Evolutionary conservation across 2,888 invertebrate genomes (phyloP).

Genomic region (Phyto melanocephala): DNA sequence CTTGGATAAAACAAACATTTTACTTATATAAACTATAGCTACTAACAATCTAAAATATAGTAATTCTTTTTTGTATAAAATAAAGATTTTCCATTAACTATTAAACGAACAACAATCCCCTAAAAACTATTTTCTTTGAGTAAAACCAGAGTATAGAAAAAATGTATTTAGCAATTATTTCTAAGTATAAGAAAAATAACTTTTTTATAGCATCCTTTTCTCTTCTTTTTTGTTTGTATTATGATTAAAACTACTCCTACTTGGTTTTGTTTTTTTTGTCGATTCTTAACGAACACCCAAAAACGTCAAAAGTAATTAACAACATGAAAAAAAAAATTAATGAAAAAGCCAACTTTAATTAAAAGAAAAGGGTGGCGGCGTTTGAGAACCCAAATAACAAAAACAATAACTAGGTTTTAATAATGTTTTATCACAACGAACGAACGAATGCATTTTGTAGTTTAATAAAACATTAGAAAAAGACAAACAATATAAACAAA

Average conservation of each 20-base stretch:
- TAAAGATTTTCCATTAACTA: not conserved
- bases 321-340: not conserved
- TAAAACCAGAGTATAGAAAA: slow-evolving; percentile 19
- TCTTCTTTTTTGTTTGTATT: not conserved
- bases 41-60: not conserved
- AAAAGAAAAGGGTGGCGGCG: slow-evolving; percentile 16
- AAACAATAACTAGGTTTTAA: slow-evolving; percentile 3
- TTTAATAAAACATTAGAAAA: slow-evolving; percentile 55
- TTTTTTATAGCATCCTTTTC: slow-evolving; percentile 41
- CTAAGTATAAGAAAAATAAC: not conserved
- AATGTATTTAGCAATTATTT: slow-evolving; percentile 49
- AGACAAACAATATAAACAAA: slow-evolving; percentile 10
- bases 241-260: slow-evolving; percentile 25
- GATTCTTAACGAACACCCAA: not conserved
- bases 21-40: not conserved
- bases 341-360: slow-evolving; percentile 3
- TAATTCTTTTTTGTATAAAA: not conserved
- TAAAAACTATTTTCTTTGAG: not conserved
- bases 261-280: slow-evolving; percentile 23
- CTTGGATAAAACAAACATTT: slow-evolving; percentile 30
- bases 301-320: not conserved
- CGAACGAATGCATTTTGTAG: slow-evolving; percentile 2
- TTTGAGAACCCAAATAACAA: not conserved
- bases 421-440: slow-evolving; percentile 47
- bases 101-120: not conserved